These are phyloP conservation scores for Troilus luridus DNA, from an alignment of 2,888 invertebrate genomes.

Conservation along the genomic window DNA sequence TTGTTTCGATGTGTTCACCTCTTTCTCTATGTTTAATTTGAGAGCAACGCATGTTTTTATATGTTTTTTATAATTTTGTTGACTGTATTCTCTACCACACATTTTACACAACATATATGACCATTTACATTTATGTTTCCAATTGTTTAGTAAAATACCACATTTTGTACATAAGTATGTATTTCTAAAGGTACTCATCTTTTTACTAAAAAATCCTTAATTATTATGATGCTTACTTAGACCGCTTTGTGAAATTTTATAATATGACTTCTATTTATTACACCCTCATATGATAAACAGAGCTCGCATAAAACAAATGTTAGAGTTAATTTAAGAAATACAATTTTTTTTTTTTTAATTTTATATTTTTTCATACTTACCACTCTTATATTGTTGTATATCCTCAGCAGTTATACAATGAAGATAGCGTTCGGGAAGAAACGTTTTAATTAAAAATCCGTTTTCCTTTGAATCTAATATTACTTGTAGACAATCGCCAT, in stretches of 20 bases:
- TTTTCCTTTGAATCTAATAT: conserved; percentile 1
- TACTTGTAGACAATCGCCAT: background rate
- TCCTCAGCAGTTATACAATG: background rate
- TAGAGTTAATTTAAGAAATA: background rate
- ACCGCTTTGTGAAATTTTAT: background rate
- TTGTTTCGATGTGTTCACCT: background rate
- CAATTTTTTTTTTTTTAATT: background rate
- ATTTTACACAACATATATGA: background rate
- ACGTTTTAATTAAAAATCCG: background rate
- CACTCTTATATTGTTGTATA: conserved; percentile 13
- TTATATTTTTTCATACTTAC: background rate
- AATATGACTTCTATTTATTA: background rate
- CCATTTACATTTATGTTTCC: conserved; percentile 25
- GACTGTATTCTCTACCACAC: conserved; percentile 10
- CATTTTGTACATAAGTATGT: background rate
- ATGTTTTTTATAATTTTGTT: background rate
- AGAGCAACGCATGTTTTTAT: background rate
- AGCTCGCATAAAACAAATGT: background rate
- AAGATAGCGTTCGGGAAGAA: background rate
- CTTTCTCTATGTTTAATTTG: background rate
- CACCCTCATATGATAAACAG: background rate
- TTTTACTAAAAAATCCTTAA: background rate
- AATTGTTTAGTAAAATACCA: background rate
- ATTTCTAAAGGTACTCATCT: background rate
- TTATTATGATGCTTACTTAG: background rate